Conservation (phyloP, 2,113 vertebrate genomes). For the Tachuris rubrigastra region DNA sequence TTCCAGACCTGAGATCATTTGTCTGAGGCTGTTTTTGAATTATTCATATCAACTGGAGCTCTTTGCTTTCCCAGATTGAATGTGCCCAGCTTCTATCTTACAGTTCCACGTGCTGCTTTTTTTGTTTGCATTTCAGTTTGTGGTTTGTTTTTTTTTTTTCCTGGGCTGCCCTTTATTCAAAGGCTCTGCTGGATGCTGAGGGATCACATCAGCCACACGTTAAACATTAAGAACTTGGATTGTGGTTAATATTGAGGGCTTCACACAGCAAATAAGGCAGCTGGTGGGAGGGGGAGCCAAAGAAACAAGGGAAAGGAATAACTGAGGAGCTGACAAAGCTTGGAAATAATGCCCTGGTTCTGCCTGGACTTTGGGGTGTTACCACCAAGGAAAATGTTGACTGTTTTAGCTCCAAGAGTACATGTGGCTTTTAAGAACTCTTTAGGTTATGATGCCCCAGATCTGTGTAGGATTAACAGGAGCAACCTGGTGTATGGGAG, state of each 20-base stretch:
- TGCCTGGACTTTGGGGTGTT: not conserved
- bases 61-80: conserved; percentile 62
- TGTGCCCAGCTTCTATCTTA: conserved; percentile 12
- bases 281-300: not conserved
- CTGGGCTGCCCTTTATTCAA: conserved; percentile 10
- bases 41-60: conserved; percentile 73
- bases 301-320: not conserved
- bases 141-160: not conserved
- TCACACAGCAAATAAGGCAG: not conserved
- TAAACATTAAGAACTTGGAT: conserved; percentile 17
- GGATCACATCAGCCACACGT: conserved; percentile 18
- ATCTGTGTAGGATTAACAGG: not conserved
- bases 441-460: not conserved
- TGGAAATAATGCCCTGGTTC: not conserved
- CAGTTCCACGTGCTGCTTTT: conserved; percentile 27
- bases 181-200: conserved; percentile 39
- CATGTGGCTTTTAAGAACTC: not conserved
- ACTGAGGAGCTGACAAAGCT: not conserved
- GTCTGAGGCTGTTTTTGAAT: conserved; percentile 81
- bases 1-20: conserved; percentile 72
- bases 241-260: not conserved
- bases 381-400: not conserved
- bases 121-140: conserved; percentile 14
- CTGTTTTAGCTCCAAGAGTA: not conserved
- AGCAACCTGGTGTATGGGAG: not conserved